Conservation (phyloP, 1,140 invertebrate species). For the Mamestra configurata region DNA sequence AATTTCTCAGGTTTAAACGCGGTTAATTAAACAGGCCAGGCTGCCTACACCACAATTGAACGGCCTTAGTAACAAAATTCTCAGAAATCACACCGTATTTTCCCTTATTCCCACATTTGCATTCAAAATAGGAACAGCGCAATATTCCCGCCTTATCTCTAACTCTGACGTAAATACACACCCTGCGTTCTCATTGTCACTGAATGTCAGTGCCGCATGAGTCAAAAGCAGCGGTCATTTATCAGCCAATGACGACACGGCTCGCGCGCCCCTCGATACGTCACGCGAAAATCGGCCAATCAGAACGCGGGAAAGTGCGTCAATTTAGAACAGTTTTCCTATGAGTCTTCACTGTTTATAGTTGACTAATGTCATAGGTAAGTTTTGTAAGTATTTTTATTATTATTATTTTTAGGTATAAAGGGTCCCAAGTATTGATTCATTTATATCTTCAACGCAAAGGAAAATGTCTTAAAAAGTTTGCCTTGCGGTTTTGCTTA, state of each 20-base stretch:
- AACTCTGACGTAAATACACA: background rate
- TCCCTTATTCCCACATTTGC: background rate
- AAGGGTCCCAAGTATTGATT: too few species aligned
- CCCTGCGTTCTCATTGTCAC: conserved; percentile 17
- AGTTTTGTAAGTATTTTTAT: too few species aligned
- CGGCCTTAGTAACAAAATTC: background rate
- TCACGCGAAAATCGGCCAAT: conserved; percentile 22
- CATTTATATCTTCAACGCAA: too few species aligned
- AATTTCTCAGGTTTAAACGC: too few species aligned
- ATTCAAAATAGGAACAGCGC: background rate
- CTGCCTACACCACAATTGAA: background rate
- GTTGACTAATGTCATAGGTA: too few species aligned
- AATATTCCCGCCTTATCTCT: conserved; percentile 1
- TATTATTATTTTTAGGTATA: too few species aligned
- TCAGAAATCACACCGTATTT: conserved; percentile 2
- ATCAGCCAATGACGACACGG: conserved; percentile 33
- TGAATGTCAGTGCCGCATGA: background rate
- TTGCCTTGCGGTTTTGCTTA: too few species aligned
- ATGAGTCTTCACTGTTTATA: background rate
- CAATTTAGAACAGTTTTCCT: conserved; percentile 31
- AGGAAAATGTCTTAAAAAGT: too few species aligned
- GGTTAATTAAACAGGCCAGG: background rate
- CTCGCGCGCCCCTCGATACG: background rate
- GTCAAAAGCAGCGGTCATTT: background rate
- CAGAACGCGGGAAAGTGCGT: background rate